Base-by-base conservation (phyloP, 1,140 invertebrate species). In the Lethocerus indicus region DNA sequence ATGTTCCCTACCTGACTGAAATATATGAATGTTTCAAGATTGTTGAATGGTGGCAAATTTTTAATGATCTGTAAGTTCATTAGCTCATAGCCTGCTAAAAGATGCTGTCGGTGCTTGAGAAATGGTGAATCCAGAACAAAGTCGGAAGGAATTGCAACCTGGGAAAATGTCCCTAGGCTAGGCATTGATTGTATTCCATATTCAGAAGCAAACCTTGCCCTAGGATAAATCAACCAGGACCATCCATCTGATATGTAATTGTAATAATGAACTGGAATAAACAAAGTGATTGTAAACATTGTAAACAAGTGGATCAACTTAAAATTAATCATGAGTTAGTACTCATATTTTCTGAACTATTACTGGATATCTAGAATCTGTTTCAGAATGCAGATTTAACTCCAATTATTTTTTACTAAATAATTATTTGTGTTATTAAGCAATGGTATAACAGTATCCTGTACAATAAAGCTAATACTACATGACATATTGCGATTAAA, bases 121-220 rank as follows among this genome's bases (percentile, higher is more conserved):
- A 83, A 74, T 1, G 70, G 54, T 45, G 77, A 83, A 3, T 66
- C 58, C 23, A 76, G 46, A n/a, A 59, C 58, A 46, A 83, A 73
- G 63, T 93, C 81, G 26, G 69, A 27, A 28, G 13, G 14, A 24
- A 68, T 58, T 1, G 73, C 72, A 1, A 71, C 75, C 18, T 71
- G 70, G 51, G 54, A 58, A 57, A 83, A 65, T 2, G 81, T 76
- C 24, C 67, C 63, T 13, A 78, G 62, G 4, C 78, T 79, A 0
- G 92, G 89, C 32, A 87, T 68, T 3, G 90, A 87, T 64, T 97
- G 91, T 55, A 90, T 83, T 12, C 95, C 95, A 63, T 94, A 98
- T 65, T 98, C 95, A 0, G 92, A 94, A 16, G 81, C 75, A 65
- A 98, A 95, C 54, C 93, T 73, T 1, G 88, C 75, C 13, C 71